phyloP scores from a whole-genome alignment of 1,140 invertebrate genomes.

The Cyrtorhinus lividipennis region DNA sequence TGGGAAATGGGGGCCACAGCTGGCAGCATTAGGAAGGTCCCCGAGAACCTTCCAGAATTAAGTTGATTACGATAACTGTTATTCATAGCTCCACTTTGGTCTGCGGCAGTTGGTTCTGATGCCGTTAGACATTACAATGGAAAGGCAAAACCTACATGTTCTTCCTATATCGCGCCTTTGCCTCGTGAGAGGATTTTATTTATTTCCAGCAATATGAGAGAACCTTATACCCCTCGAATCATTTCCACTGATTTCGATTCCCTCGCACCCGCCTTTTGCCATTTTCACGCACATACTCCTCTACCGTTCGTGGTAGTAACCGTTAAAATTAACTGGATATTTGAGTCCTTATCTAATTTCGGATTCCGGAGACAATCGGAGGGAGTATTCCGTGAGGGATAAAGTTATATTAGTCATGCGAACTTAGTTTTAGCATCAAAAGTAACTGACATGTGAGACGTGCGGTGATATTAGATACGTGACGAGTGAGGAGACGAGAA shows the following conservation, averaged over 20 bases:
- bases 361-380: slow-evolving; percentile 5
- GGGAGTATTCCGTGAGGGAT: neutral
- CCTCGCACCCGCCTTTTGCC: neutral
- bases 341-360: neutral
- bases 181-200: no score
- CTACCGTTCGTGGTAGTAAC: neutral
- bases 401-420: slow-evolving; percentile 1
- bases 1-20: neutral
- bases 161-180: neutral
- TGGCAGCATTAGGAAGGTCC: slow-evolving; percentile 7
- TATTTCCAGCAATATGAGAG: slow-evolving; percentile 11
- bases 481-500: no score
- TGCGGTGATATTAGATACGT: neutral
- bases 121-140: neutral
- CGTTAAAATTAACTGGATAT: neutral
- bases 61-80: slow-evolving; percentile 17
- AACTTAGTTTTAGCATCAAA: neutral
- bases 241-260: neutral
- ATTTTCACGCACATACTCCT: slow-evolving; percentile 1
- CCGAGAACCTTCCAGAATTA: slow-evolving; percentile 11
- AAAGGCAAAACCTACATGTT: neutral
- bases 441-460: neutral
- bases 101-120: slow-evolving; percentile 12
- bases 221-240: neutral
- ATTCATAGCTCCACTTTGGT: slow-evolving; percentile 6